A percentile compares a stretch with the other conserved stretches of the same genome.
phyloP scores from a whole-genome alignment of 2,888 invertebrate genomes.

The Scaptomyza cyrtandrae region DNA sequence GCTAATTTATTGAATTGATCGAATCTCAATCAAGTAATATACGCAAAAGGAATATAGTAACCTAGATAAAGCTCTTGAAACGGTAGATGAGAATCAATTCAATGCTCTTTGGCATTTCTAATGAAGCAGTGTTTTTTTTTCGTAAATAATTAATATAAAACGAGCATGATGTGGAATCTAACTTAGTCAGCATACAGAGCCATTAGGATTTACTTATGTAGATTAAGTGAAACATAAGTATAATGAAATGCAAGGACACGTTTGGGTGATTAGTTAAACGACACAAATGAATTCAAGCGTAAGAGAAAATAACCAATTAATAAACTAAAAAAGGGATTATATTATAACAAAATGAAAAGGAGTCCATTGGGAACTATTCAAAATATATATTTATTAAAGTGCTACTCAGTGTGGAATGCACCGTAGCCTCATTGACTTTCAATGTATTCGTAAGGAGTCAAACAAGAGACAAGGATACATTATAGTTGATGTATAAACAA shows the following conservation, averaged over 20 bases:
- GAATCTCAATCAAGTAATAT: not conserved
- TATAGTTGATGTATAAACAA: conserved; percentile 12
- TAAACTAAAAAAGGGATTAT: not conserved
- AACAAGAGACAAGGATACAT: not conserved
- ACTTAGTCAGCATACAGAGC: not conserved
- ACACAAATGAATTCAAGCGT: not conserved
- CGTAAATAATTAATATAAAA: conserved; percentile 11
- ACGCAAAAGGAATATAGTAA: not conserved
- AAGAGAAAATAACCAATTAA: not conserved
- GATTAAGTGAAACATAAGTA: not conserved
- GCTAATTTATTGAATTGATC: not conserved
- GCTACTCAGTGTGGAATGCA: not conserved
- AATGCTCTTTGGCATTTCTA: not conserved
- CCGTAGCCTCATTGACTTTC: not conserved
- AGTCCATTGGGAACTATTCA: not conserved
- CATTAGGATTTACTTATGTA: conserved; percentile 3
- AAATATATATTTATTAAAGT: not conserved
- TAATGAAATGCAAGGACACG: conserved; percentile 17
- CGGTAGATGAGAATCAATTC: not conserved
- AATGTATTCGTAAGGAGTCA: not conserved
- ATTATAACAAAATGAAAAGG: not conserved
- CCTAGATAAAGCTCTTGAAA: not conserved
- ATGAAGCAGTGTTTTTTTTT: not conserved
- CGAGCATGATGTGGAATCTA: not conserved
- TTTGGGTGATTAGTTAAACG: not conserved